Evolutionary conservation across 2,888 invertebrate species (phyloP).

Genomic region (Sisyra terminalis): DNA sequence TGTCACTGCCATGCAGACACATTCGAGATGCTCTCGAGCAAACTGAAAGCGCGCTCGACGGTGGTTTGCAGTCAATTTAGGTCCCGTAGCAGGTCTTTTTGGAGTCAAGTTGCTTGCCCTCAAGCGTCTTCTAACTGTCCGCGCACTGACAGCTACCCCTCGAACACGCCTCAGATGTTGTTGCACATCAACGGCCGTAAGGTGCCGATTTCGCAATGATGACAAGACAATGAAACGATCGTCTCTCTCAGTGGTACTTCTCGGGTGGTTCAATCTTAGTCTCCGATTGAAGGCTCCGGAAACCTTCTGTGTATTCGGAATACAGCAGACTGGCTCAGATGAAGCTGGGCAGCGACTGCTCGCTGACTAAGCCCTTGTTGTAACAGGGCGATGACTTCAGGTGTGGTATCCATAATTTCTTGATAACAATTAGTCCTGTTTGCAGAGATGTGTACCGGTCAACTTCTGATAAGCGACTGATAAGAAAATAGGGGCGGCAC

Average conservation of each 20-base stretch:
- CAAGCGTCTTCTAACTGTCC: not conserved
- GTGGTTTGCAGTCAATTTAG: slow-evolving; percentile 1
- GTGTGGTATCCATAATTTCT: too few relatives aligned
- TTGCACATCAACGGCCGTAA: slow-evolving; percentile 1
- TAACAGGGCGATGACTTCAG: too few relatives aligned
- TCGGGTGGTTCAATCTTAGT: not conserved
- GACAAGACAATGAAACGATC: not conserved
- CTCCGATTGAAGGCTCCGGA: not conserved
- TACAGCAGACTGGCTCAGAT: too few relatives aligned
- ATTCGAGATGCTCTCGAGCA: not conserved
- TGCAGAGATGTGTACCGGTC: too few relatives aligned
- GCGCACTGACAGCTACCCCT: not conserved
- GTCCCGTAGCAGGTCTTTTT: not conserved
- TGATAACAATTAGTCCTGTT: too few relatives aligned
- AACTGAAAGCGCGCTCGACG: not conserved
- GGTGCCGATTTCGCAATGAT: not conserved
- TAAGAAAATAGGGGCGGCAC: too few relatives aligned
- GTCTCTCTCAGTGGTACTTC: not conserved
- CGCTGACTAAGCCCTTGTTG: too few relatives aligned
- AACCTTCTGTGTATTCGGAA: too few relatives aligned
- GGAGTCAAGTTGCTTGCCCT: not conserved
- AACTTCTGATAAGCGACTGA: too few relatives aligned
- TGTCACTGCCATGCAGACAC: slow-evolving; percentile 2
- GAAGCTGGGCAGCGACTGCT: too few relatives aligned
- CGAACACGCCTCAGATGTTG: slow-evolving; percentile 1